A percentile compares a stretch with the other conserved stretches of the same genome.
phyloP scores from a whole-genome alignment of 2,113 vertebrate species.

The Eudyptes chrysolophus region DNA sequence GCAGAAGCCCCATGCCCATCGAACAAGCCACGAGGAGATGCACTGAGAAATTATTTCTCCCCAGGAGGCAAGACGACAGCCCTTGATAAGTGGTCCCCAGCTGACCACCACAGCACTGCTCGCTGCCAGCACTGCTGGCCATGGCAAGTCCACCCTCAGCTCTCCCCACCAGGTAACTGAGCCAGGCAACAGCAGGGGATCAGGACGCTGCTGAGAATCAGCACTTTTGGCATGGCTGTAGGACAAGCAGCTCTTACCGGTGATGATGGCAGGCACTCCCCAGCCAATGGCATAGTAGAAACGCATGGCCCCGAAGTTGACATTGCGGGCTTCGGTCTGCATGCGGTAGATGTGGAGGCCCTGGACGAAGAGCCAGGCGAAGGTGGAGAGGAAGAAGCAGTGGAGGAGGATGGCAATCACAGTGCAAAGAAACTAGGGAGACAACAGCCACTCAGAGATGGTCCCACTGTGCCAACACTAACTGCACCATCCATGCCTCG shows the following conservation, averaged over 20 bases:
- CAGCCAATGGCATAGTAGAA: conserved; percentile 98
- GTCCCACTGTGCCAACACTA: background rate
- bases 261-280: conserved; percentile 96
- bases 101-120: background rate
- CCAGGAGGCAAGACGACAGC: background rate
- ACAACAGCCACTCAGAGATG: background rate
- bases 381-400: conserved; percentile 96
- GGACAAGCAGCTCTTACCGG: conserved; percentile 75
- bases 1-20: background rate
- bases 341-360: conserved; percentile 97
- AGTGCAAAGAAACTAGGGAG: conserved; percentile 89
- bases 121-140: background rate
- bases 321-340: conserved; percentile 92
- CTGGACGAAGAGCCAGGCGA: conserved; percentile 96
- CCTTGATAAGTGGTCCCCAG: accelerated
- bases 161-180: background rate
- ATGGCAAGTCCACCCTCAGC: background rate
- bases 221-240: background rate
- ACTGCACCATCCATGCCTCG: background rate
- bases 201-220: background rate
- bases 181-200: background rate
- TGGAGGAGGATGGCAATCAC: conserved; percentile 95
- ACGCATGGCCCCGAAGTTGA: conserved; percentile 96
- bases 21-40: background rate
- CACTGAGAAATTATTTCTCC: background rate